Evolutionary conservation across 1,140 invertebrate genomes (phyloP).

Genomic region (Propsilocerus akamusi): DNA sequence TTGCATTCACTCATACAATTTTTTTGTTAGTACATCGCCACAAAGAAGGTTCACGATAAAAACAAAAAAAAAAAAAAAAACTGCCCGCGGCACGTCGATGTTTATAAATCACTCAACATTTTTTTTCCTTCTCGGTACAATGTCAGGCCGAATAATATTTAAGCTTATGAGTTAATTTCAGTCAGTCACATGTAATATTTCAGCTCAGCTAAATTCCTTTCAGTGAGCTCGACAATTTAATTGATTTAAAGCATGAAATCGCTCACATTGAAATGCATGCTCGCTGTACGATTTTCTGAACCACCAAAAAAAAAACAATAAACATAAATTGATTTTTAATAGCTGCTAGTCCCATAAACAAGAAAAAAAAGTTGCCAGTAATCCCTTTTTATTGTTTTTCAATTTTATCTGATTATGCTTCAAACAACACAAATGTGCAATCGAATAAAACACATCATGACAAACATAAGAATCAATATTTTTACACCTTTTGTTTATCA

Average conservation of each 20-base stretch:
- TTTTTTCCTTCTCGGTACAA: no score
- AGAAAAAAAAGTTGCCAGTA: background rate
- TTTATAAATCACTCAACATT: background rate
- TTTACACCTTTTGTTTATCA: background rate
- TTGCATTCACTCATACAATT: no score
- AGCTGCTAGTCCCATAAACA: background rate
- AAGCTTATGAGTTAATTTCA: background rate
- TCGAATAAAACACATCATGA: background rate
- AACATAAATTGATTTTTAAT: constrained; percentile 3
- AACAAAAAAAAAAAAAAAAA: no score
- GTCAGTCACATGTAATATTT: background rate
- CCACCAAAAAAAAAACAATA: background rate
- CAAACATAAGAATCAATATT: background rate
- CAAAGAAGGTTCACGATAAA: no score
- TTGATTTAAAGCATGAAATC: background rate
- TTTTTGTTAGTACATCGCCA: no score
- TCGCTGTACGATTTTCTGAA: background rate
- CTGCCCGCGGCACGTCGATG: background rate
- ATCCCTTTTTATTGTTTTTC: background rate
- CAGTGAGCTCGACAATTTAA: background rate
- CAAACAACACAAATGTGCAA: background rate
- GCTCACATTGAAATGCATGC: background rate
- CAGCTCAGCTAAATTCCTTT: background rate
- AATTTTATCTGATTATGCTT: background rate
- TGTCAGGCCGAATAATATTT: no score